Conservation (phyloP, 2,797 vertebrate genomes). For the Diplodus sargus region DNA sequence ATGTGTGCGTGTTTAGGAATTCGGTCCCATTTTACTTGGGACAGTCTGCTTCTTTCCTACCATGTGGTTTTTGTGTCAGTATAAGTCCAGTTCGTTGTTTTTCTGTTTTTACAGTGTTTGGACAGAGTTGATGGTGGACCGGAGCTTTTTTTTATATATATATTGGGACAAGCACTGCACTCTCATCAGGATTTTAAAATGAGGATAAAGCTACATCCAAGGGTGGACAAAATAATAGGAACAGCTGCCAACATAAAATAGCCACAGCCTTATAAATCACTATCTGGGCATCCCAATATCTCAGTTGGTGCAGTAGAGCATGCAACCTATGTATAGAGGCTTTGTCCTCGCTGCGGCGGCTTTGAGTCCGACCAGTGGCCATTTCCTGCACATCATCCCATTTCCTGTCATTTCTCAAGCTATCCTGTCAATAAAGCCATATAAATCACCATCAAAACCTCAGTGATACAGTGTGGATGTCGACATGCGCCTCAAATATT, state of each 20-base stretch:
- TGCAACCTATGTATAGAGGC: too few species aligned
- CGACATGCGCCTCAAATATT: neutral
- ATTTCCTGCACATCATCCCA: too few species aligned
- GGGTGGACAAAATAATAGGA: neutral
- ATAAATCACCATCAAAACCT: neutral
- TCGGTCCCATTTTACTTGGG: conserved; percentile 5
- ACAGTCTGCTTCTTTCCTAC: conserved; percentile 5
- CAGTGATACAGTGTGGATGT: neutral
- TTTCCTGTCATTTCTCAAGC: too few species aligned
- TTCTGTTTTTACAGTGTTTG: neutral
- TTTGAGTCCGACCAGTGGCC: too few species aligned
- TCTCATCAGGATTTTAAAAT: neutral
- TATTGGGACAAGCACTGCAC: neutral
- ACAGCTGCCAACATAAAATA: neutral
- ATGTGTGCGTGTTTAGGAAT: conserved; percentile 8
- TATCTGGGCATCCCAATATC: too few species aligned
- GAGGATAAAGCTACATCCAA: neutral
- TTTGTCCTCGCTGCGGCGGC: too few species aligned
- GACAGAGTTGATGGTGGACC: neutral
- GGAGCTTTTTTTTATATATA: neutral
- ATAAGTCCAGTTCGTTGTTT: neutral
- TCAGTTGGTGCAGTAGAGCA: too few species aligned
- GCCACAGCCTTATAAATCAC: neutral
- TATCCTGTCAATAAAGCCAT: neutral
- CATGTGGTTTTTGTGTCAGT: neutral